A percentile compares a stretch with the other conserved stretches of the same genome.
Conservation (phyloP, 2,113 vertebrate species). For the Paracanthobrama guichenoti region DNA sequence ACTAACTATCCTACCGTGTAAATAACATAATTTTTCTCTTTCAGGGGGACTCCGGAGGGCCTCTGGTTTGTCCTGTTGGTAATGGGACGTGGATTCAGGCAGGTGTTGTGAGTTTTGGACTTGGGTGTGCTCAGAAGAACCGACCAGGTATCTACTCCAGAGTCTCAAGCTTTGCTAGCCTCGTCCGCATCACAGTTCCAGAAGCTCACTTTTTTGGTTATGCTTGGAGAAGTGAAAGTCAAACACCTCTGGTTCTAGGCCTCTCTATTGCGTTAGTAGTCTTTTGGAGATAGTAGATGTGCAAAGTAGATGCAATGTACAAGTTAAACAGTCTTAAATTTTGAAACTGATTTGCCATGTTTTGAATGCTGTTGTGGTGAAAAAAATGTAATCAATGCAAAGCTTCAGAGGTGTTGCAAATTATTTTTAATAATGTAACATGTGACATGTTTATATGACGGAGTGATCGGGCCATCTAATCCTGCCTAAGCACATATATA, state of each 20-base stretch:
- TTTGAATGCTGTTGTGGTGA: neutral
- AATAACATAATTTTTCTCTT: neutral
- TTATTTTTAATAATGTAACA: neutral
- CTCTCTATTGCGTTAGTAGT: constrained; percentile 20
- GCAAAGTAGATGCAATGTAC: neutral
- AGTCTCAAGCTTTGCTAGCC: constrained; percentile 51
- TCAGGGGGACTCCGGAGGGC: constrained; percentile 67
- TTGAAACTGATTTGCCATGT: neutral
- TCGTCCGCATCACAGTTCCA: constrained; percentile 52
- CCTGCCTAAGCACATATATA: constrained; percentile 3
- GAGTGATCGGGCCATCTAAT: neutral
- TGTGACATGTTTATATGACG: neutral
- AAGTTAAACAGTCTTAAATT: neutral
- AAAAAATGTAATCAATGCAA: neutral
- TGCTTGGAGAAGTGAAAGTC: neutral
- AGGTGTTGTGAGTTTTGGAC: constrained; percentile 63
- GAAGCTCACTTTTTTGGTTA: constrained; percentile 44
- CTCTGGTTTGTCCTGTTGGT: constrained; percentile 55
- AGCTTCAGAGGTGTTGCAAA: neutral
- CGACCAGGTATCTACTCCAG: constrained; percentile 59
- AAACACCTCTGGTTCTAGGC: constrained; percentile 20
- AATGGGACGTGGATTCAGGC: constrained; percentile 64
- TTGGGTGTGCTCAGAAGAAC: constrained; percentile 60
- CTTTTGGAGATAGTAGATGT: constrained; percentile 17
- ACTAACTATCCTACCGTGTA: neutral